phyloP scores from a whole-genome alignment of 1,140 invertebrate species.

The Lanistes nyassanus region DNA sequence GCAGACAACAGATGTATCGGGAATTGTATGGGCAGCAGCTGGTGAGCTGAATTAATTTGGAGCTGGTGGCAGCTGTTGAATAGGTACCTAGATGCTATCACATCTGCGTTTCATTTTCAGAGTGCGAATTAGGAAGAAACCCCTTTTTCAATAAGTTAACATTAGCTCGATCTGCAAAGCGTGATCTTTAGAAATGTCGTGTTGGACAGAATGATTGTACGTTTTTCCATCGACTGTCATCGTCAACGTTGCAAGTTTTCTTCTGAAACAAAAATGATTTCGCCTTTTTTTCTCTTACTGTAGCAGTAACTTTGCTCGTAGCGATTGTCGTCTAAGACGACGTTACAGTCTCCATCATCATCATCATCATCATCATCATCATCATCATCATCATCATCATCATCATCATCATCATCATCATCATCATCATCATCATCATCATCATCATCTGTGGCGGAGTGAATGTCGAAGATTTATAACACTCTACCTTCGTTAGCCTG shows the following conservation, averaged over 20 bases:
- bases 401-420: conserved; percentile 19
- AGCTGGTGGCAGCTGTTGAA: neutral
- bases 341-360: neutral
- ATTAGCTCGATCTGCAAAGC: too few relatives aligned
- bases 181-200: too few relatives aligned
- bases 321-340: neutral
- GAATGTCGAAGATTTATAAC: neutral
- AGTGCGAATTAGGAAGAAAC: too few relatives aligned
- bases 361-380: conserved; percentile 14
- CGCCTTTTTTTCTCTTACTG: neutral
- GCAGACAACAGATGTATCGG: neutral
- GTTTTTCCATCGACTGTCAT: too few relatives aligned
- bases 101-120: too few relatives aligned
- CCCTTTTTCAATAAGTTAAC: too few relatives aligned
- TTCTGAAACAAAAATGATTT: neutral
- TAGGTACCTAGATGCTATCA: too few relatives aligned
- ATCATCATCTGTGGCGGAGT: conserved; percentile 5
- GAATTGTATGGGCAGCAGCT: neutral
- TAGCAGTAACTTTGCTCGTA: neutral
- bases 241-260: too few relatives aligned
- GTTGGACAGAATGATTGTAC: too few relatives aligned
- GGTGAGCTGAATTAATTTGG: neutral
- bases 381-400: conserved; percentile 19
- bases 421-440: conserved; percentile 19
- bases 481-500: too few relatives aligned